Conservation (phyloP, 2,888 invertebrate genomes). For the Melangyna quadrimaculata region DNA sequence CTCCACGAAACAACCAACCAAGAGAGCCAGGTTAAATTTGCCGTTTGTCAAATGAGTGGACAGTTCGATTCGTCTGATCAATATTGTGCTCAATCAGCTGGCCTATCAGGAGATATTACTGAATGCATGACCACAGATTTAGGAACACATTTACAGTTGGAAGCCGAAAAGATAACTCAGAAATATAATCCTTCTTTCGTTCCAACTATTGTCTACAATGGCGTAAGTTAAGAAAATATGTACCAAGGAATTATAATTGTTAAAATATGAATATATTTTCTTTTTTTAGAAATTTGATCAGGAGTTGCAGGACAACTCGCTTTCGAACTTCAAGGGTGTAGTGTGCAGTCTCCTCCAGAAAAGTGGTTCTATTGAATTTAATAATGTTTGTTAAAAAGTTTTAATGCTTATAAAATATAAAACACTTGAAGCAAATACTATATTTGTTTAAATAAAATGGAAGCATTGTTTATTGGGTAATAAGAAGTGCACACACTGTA, state of each 20-base stretch:
- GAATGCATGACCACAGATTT: constrained; percentile 79
- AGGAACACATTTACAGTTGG: constrained; percentile 81
- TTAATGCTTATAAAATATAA: neutral
- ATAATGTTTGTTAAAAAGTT: constrained; percentile 49
- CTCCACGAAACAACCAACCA: constrained; percentile 80
- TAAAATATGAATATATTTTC: constrained; percentile 31
- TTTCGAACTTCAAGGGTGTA: constrained; percentile 80
- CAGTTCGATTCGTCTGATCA: constrained; percentile 79
- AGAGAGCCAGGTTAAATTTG: constrained; percentile 81
- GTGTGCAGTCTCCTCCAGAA: constrained; percentile 78
- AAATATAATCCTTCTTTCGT: constrained; percentile 81
- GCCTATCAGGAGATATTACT: constrained; percentile 78
- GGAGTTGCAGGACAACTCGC: constrained; percentile 80
- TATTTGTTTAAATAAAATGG: neutral
- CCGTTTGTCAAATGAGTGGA: constrained; percentile 82
- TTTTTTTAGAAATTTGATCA: constrained; percentile 79
- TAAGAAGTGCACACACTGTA: too few species aligned
- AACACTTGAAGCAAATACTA: neutral
- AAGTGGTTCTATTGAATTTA: constrained; percentile 69
- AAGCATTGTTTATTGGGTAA: too few species aligned
- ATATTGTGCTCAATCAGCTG: constrained; percentile 79
- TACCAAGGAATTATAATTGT: neutral
- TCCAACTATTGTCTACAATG: constrained; percentile 82
- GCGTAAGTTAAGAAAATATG: constrained; percentile 78
- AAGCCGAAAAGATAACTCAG: constrained; percentile 81